Percentiles rank a stretch among this genome's conserved stretches.
phyloP scores from a whole-genome alignment of 2,113 vertebrate genomes.

The Eudyptes chrysolophus region DNA sequence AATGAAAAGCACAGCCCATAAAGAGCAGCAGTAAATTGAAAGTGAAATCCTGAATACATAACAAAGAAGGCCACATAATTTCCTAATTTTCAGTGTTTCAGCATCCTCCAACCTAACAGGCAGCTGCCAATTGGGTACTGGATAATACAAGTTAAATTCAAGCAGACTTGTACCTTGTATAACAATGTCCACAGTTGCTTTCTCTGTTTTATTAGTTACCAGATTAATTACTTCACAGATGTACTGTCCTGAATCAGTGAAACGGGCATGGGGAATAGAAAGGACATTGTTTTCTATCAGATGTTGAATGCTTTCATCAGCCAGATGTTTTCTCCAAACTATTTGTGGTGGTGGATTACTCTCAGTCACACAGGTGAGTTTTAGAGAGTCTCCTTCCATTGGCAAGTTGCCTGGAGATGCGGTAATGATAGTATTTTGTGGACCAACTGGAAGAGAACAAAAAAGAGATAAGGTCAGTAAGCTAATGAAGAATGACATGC shows the following conservation, averaged over 20 bases:
- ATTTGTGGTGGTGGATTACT: conserved; percentile 43
- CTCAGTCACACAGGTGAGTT: conserved; percentile 49
- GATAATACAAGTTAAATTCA: background rate
- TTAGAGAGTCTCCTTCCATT: conserved; percentile 7
- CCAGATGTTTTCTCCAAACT: conserved; percentile 45
- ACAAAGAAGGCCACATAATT: background rate
- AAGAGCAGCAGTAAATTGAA: background rate
- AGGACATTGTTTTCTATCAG: background rate
- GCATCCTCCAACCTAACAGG: background rate
- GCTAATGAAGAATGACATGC: background rate
- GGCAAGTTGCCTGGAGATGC: background rate
- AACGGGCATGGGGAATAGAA: background rate
- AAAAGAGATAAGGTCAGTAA: background rate
- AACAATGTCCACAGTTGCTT: background rate
- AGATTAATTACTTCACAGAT: conserved; percentile 60
- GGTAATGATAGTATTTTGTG: conserved; percentile 33
- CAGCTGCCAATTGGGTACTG: background rate
- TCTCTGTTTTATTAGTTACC: conserved; percentile 37
- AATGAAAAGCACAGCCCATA: background rate
- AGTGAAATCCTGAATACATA: background rate
- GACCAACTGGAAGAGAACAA: conserved; percentile 54
- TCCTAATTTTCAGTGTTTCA: background rate
- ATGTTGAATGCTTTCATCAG: background rate
- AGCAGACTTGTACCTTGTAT: conserved; percentile 48
- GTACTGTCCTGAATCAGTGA: conserved; percentile 57